Conservation (phyloP, 2,888 invertebrate genomes). For the Parelbella ahira region DNA sequence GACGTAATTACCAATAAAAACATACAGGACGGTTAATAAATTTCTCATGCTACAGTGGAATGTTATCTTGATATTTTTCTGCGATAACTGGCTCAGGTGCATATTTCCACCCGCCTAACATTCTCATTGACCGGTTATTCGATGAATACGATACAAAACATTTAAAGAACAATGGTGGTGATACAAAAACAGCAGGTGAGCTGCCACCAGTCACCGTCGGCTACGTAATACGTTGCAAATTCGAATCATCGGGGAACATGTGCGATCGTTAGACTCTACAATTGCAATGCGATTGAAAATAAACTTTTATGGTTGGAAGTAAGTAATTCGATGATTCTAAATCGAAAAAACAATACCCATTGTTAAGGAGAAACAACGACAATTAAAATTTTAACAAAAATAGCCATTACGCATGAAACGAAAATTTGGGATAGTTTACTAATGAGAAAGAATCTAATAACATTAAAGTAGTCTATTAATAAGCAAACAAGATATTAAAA, state of each 20-base stretch:
- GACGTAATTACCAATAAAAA: background rate
- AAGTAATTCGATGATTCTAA: too few relatives aligned
- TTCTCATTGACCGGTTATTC: slow-evolving; percentile 10
- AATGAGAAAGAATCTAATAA: too few relatives aligned
- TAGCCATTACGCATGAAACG: too few relatives aligned
- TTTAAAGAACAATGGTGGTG: slow-evolving; percentile 33
- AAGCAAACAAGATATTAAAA: too few relatives aligned
- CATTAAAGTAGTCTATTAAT: too few relatives aligned
- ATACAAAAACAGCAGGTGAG: slow-evolving; percentile 34
- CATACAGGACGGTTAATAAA: slow-evolving; percentile 1
- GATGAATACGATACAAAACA: slow-evolving; percentile 31
- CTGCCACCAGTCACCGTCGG: slow-evolving; percentile 18
- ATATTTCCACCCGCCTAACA: background rate
- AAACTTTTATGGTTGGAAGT: too few relatives aligned
- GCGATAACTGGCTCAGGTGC: background rate
- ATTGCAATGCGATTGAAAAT: too few relatives aligned
- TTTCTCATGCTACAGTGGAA: slow-evolving; percentile 5
- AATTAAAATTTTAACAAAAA: too few relatives aligned
- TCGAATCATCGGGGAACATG: background rate
- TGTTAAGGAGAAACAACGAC: too few relatives aligned
- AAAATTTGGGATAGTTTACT: too few relatives aligned
- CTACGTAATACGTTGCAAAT: slow-evolving; percentile 28
- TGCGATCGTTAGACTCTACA: too few relatives aligned
- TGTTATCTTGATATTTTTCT: slow-evolving; percentile 3
- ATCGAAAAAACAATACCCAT: too few relatives aligned